Conservation (phyloP, 2,888 invertebrate species). For the Zonitis immaculata region DNA sequence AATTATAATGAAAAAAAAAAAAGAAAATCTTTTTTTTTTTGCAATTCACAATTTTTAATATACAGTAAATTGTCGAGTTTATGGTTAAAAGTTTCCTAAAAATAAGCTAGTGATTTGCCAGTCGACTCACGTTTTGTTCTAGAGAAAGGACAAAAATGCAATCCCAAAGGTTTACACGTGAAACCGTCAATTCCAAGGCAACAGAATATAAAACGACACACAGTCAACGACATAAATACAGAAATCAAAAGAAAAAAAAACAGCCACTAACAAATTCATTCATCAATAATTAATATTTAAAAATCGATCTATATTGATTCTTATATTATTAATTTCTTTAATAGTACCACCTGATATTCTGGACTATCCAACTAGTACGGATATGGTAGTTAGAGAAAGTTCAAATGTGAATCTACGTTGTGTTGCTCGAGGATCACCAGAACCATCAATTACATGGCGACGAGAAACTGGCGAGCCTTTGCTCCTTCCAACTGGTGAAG, state of each 20-base stretch:
- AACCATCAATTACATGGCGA: constrained; percentile 82
- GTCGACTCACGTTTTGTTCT: constrained; percentile 16
- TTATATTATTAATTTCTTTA: too few relatives aligned
- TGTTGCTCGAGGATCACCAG: constrained; percentile 81
- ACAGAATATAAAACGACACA: constrained; percentile 5
- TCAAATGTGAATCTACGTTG: constrained; percentile 82
- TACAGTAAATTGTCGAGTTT: background rate
- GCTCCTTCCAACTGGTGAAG: constrained; percentile 59
- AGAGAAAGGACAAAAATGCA: constrained; percentile 19
- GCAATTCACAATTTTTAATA: background rate
- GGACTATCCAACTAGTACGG: constrained; percentile 80
- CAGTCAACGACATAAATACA: constrained; percentile 6
- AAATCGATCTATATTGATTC: too few relatives aligned
- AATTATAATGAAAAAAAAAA: too few relatives aligned
- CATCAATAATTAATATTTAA: too few relatives aligned
- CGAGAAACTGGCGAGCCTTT: constrained; percentile 71
- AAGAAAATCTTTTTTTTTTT: too few relatives aligned
- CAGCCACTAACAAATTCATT: too few relatives aligned
- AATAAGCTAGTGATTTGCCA: constrained; percentile 3
- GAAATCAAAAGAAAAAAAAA: background rate
- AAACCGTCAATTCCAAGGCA: constrained; percentile 12
- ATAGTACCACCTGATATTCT: constrained; percentile 85
- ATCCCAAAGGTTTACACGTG: constrained; percentile 19
- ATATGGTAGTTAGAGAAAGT: constrained; percentile 81
- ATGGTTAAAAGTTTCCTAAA: constrained; percentile 6